phyloP scores from a whole-genome alignment of 2,113 vertebrate genomes.

The Polyodon spathula region DNA sequence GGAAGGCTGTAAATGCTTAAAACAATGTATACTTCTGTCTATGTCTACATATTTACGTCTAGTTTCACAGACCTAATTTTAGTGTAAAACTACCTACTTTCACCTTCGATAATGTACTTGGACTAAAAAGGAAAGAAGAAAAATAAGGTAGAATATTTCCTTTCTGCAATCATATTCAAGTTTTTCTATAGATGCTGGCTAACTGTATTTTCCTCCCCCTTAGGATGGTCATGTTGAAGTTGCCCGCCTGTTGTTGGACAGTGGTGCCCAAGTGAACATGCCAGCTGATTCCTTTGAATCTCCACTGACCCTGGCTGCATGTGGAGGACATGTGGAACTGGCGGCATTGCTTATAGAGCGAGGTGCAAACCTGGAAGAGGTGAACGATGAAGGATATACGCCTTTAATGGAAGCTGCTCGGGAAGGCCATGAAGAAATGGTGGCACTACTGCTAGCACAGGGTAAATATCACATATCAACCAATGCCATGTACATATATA shows the following conservation, averaged over 20 bases:
- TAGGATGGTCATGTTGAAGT: slow-evolving; percentile 97
- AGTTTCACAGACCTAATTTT: too few species aligned
- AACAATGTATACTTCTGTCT: too few species aligned
- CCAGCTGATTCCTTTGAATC: slow-evolving; percentile 97
- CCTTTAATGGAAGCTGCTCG: slow-evolving; percentile 96
- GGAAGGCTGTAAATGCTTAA: too few species aligned
- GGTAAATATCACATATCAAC: slow-evolving; percentile 47
- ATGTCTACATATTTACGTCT: too few species aligned
- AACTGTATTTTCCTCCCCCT: slow-evolving; percentile 31
- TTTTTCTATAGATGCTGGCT: neutral
- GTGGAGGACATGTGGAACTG: slow-evolving; percentile 91
- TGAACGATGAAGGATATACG: slow-evolving; percentile 97
- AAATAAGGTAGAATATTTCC: too few species aligned
- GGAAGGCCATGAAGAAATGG: slow-evolving; percentile 97
- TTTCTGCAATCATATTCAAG: too few species aligned
- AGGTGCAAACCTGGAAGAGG: slow-evolving; percentile 96
- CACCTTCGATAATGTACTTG: too few species aligned
- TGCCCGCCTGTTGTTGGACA: slow-evolving; percentile 92
- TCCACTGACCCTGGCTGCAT: slow-evolving; percentile 88
- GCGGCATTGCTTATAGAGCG: slow-evolving; percentile 91
- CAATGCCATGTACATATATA: too few species aligned
- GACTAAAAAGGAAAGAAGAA: too few species aligned
- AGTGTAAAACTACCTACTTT: too few species aligned
- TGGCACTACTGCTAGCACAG: slow-evolving; percentile 93
- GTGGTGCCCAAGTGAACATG: slow-evolving; percentile 98